Evolutionary conservation across 2,113 vertebrate species (phyloP), one percentile per base, ranked within the genome.

Genomic region (Neomonachus schauinslandi): DNA sequence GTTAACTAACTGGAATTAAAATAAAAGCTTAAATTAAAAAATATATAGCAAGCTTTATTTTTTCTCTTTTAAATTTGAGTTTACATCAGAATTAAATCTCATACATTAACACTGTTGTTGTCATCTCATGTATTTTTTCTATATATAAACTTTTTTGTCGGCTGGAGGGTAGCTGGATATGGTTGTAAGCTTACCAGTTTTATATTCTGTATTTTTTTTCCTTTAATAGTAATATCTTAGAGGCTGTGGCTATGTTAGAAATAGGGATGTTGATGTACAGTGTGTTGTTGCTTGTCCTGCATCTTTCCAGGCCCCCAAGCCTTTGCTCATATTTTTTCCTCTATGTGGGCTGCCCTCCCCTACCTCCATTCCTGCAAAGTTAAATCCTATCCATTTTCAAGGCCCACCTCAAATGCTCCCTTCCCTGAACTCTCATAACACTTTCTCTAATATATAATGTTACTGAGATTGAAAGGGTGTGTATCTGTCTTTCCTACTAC

Each of bases 321-420:
- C 11, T 69, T 76, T 92, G 57, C 33, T 92, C 49, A 59, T 67
- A 90, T 79, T 95, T 95, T 90, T 87, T 86, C 36, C 59, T 49
- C 53, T 67, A 71, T 57, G 12, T 89, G 61, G 28, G 67, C 7
- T 84, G 12, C 91, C 49, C 22, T 89, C 39, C 55, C 18, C 76
- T 83, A 80, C 49, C 26, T 69, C 74, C 57, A 88, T 65, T 76
- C 39, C 89, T 83, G 26, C 71, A 86, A 81, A 86, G 22, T 53
- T 91, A 95, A 97, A 76, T 86, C 22, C 57, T 76, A 85, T 46
- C 10, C 42, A 89, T 42, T 95, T 88, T 90, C 71, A 91, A 97
- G 77, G 65, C 46, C 57, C 57, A 89, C 36, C 28, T 97, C 76
- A 90, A 85, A 91, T 77, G 49, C 16, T 89, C 80, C 57, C 26